These are phyloP conservation scores for Calliopum simillimum DNA, from an alignment of 2,888 invertebrate genomes.

Conservation along the genomic window DNA sequence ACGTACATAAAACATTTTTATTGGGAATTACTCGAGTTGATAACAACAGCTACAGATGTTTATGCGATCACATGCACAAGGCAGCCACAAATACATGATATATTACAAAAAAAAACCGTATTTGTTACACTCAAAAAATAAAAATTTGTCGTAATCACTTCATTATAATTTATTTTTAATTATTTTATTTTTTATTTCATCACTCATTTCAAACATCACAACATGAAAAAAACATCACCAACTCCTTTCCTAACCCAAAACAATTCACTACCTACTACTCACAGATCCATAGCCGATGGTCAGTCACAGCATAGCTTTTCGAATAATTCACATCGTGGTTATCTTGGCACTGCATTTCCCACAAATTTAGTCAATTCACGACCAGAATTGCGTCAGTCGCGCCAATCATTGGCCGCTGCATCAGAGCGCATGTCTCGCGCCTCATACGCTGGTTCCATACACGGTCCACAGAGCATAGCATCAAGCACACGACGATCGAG, in stretches of 20 bases:
- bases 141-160: too few relatives aligned
- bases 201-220: constrained; percentile 1
- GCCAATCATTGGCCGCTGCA: constrained; percentile 85
- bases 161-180: constrained; percentile 6
- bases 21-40: too few relatives aligned
- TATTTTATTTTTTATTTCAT: constrained; percentile 31
- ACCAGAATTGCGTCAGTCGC: constrained; percentile 87
- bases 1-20: too few relatives aligned
- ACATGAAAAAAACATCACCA: constrained; percentile 20
- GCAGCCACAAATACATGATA: too few relatives aligned
- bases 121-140: too few relatives aligned
- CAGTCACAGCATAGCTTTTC: constrained; percentile 92
- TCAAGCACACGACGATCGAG: constrained; percentile 76
- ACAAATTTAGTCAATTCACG: constrained; percentile 82
- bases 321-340: constrained; percentile 81
- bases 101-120: too few relatives aligned
- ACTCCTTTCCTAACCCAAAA: constrained; percentile 9
- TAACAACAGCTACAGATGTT: too few relatives aligned
- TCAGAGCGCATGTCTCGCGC: constrained; percentile 84
- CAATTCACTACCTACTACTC: not conserved
- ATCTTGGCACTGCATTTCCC: constrained; percentile 76
- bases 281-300: constrained; percentile 85
- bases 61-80: too few relatives aligned
- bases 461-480: constrained; percentile 72
- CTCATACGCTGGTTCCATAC: constrained; percentile 77